Evolutionary conservation across 1,140 invertebrate species (phyloP), one percentile per base, ranked within the genome.

Genomic region (Panonychus citri): DNA sequence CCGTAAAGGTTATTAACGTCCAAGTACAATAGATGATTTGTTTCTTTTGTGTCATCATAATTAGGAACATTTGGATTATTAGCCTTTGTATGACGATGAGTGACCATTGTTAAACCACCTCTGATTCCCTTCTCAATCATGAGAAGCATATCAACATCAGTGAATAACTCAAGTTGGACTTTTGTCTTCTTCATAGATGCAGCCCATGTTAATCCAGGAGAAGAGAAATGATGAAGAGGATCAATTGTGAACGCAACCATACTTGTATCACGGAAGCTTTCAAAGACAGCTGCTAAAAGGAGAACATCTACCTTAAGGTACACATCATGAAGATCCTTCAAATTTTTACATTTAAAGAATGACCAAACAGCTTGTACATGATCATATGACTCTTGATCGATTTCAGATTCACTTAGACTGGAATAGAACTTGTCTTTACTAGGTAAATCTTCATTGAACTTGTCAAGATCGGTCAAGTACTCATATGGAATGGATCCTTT

Each of bases 271-370:
- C 37, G 7, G 37, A 39, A 39, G 17, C 71, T 70, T 66, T 73
- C 69, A 64, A 74, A 73, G 26, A 74, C 62, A 64, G 74, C 71
- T 4, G 64, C 66, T 52, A 70, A 59, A 27, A 71, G 57, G 21
- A 69, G 48, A 7, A 70, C 64, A 61, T 72, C 64, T 53, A 60
- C 64, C 64, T 67, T 69, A 24, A 70, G 59, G 62, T 73, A 73
- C 28, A 73, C 57, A 55, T 70, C 66, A 37, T 67, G 62, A 63
- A 70, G 71, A 46, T 73, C 64, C 13, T 65, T 59, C n/a, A 73
- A 43, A 53, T 55, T 67, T 60, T 63, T 48, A 55, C 66, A 62
- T 24, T 67, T 62, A 51, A 66, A 67, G 10, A 40, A 48, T 27
- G 61, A 55, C 60, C 57, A 67, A 10, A 67, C 57, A 1, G 30